These are phyloP conservation scores for Ophthalmolycus amberensis DNA, from an alignment of 2,113 vertebrate genomes.

Conservation along the genomic window DNA sequence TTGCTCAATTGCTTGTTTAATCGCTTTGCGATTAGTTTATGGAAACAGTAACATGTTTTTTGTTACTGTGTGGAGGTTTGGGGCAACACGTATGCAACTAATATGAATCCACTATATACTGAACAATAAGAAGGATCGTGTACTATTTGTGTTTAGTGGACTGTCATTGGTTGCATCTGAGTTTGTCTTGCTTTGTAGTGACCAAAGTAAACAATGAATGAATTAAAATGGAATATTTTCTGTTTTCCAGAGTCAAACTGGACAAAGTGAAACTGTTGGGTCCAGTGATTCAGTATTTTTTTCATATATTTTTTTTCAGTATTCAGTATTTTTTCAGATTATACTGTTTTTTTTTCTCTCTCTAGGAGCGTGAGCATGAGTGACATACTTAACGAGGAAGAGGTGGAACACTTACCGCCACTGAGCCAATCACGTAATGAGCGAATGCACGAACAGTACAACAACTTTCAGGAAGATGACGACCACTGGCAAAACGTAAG, in stretches of 20 bases:
- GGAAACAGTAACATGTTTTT: neutral
- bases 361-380: constrained; percentile 93
- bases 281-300: neutral
- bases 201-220: neutral
- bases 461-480: constrained; percentile 90
- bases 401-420: constrained; percentile 82
- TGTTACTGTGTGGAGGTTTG: constrained; percentile 9
- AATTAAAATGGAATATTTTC: neutral
- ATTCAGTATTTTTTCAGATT: neutral
- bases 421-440: constrained; percentile 92
- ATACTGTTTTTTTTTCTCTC: neutral
- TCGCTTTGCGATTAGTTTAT: constrained; percentile 14
- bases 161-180: constrained; percentile 19
- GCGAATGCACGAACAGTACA: constrained; percentile 89
- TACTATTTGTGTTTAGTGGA: neutral
- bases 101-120: constrained; percentile 14
- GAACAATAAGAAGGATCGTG: neutral
- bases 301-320: too few relatives aligned
- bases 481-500: constrained; percentile 97
- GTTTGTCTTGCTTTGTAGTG: constrained; percentile 8
- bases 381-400: constrained; percentile 93
- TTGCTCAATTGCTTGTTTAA: constrained; percentile 14
- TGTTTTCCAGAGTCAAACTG: neutral
- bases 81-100: constrained; percentile 15
- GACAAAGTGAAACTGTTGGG: neutral